Base-by-base conservation (phyloP, 2,113 vertebrate genomes). In the Rhodinocichla rosea region DNA sequence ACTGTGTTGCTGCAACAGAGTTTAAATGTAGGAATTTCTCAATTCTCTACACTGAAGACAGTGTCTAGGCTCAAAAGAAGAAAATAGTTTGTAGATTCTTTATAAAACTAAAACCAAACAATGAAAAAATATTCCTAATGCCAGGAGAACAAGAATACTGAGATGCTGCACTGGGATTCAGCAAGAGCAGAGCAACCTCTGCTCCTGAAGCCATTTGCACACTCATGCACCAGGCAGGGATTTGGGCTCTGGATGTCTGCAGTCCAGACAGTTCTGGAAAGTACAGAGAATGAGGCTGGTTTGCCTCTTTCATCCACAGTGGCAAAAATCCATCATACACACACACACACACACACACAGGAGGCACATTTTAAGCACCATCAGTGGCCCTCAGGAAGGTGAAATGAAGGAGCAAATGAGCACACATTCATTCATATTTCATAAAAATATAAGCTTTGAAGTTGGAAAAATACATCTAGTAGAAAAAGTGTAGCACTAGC, bases 181-280 rank as follows among this genome's bases (percentile, higher is more conserved):
- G 33, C 50, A 65, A 37, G 71, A 68, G 59, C 35, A 68, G 76
- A 79, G 45, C 17, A 74, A 39, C 4, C 18, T 14, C 37, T 44
- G n/a, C 8, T 70, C 14, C 56, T 15, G 20, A 37, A 39, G 32
- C 1, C 1, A 7, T 70, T 74, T 57, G 37, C 22, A 68, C 3
- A 1, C 21, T 23, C 6, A 10, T 12, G 16, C 33, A 32, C 15
- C 1, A 2, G 16, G 53, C 63, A 90, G 53, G 1, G 3, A 9
- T 28, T 1, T 17, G 39, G 33, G 64, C 22, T 35, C 20, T 20
- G 23, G 12, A 18, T 1, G 1, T n/a, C 35, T 73, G 69, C 44
- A 78, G 27, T 49, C 40, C 50, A 55, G 27, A 28, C 30, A 35
- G 55, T 6, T 39, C 9, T 1, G 64, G 78, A 47, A 63, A 56